Evolutionary conservation across 53 echinoderm and acorn worm genomes (phyloP).

Genomic region (Henricia sp.): DNA sequence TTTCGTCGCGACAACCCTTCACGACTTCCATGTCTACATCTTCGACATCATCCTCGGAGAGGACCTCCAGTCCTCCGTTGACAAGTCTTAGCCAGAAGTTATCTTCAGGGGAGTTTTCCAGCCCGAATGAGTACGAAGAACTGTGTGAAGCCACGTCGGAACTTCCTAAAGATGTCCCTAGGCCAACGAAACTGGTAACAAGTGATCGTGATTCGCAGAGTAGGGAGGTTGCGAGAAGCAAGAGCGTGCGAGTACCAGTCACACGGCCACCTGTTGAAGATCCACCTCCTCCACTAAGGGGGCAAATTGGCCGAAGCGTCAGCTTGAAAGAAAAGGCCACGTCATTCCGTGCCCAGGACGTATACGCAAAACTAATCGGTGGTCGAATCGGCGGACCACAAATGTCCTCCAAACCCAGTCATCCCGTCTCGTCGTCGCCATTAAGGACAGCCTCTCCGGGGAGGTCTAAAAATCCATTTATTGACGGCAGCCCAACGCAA

Average conservation of each 20-base stretch:
- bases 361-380: conserved; percentile 77
- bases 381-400: conserved; percentile 65
- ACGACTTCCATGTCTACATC: conserved; percentile 39
- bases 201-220: background rate
- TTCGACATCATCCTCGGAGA: conserved; percentile 42
- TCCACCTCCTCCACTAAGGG: conserved; percentile 2
- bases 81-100: conserved; percentile 20
- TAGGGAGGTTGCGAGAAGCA: conserved; percentile 56
- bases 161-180: conserved; percentile 47
- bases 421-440: conserved; percentile 9
- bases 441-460: background rate
- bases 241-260: conserved; percentile 61
- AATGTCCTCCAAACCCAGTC: background rate
- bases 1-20: conserved; percentile 8
- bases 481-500: conserved; percentile 8
- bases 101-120: conserved; percentile 30
- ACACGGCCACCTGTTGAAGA: conserved; percentile 1
- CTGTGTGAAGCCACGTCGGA: conserved; percentile 71
- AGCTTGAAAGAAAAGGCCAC: conserved; percentile 67
- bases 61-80: conserved; percentile 41
- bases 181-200: conserved; percentile 47
- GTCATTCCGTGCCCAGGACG: conserved; percentile 65
- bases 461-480: conserved; percentile 43
- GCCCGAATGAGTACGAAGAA: conserved; percentile 79
- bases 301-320: conserved; percentile 55